Evolutionary conservation across 35 echinoderm and acorn worm genomes (phyloP).

Genomic region (Acanthaster planci): DNA sequence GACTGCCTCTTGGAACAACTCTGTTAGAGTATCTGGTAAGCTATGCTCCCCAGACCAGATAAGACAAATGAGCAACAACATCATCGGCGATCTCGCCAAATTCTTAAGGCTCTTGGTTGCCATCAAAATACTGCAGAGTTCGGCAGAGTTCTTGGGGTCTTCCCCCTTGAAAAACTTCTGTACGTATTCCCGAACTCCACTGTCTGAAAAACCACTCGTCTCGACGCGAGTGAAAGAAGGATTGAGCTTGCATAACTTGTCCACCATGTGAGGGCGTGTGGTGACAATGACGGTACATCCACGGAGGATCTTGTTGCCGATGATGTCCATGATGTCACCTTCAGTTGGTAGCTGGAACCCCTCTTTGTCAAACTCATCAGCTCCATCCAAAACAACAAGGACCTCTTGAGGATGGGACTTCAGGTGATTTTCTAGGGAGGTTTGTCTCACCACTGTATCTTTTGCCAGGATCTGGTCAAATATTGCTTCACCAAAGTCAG

Average conservation of each 20-base stretch:
- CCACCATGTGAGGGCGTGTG: not conserved
- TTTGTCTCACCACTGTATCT: not conserved
- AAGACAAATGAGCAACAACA: no score
- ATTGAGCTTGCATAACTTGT: not conserved
- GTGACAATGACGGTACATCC: conserved; percentile 9
- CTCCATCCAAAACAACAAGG: not conserved
- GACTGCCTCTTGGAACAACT: no score
- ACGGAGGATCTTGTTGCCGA: not conserved
- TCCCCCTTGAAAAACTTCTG: conserved; percentile 1
- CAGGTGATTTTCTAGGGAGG: not conserved
- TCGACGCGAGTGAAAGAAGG: not conserved
- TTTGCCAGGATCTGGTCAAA: not conserved
- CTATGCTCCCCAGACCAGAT: no score
- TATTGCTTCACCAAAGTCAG: not conserved
- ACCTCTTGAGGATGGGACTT: not conserved
- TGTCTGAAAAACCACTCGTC: not conserved
- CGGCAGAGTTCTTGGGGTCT: not conserved
- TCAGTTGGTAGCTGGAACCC: not conserved
- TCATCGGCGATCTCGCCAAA: no score
- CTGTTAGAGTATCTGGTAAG: no score
- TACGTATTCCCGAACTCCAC: not conserved
- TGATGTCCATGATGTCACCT: conserved; percentile 11
- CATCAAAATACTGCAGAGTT: no score
- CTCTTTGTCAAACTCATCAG: not conserved
- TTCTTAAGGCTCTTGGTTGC: no score